A percentile compares a stretch with the other conserved stretches of the same genome.
phyloP scores from a whole-genome alignment of 1,140 invertebrate species.

The Aleiodes sp. region DNA sequence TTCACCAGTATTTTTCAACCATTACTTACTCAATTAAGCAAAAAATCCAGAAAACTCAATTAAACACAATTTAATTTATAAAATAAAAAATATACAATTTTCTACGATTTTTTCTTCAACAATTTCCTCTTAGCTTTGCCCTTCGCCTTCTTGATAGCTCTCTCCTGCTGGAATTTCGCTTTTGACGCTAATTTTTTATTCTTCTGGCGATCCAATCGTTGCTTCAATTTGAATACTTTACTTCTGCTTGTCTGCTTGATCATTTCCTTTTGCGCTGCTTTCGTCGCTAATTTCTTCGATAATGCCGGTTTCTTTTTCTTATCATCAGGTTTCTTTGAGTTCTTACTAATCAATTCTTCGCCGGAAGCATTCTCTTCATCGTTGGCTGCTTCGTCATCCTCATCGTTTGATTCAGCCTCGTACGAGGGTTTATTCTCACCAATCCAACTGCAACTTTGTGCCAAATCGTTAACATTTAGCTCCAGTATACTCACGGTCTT shows the following conservation, averaged over 20 bases:
- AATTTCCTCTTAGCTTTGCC: slow-evolving; percentile 20
- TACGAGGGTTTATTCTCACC: slow-evolving; percentile 72
- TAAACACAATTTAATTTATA: too few relatives aligned
- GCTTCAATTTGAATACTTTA: slow-evolving; percentile 78
- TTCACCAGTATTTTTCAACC: too few relatives aligned
- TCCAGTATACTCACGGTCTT: slow-evolving; percentile 80
- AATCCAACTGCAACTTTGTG: slow-evolving; percentile 74
- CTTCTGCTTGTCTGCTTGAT: slow-evolving; percentile 76
- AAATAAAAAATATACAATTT: neutral
- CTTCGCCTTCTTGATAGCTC: slow-evolving; percentile 19
- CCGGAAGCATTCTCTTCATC: slow-evolving; percentile 65
- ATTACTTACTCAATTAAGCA: too few relatives aligned
- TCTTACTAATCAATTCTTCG: slow-evolving; percentile 65
- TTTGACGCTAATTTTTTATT: slow-evolving; percentile 43
- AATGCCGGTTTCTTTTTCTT: slow-evolving; percentile 40
- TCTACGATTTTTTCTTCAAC: neutral
- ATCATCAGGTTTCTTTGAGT: slow-evolving; percentile 29
- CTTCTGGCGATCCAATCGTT: slow-evolving; percentile 68
- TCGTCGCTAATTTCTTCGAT: slow-evolving; percentile 73
- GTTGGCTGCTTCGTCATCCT: slow-evolving; percentile 53
- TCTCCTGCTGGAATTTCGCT: slow-evolving; percentile 26
- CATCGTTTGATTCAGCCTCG: slow-evolving; percentile 59
- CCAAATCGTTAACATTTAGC: slow-evolving; percentile 72
- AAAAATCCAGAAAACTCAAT: too few relatives aligned
- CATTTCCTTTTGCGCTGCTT: slow-evolving; percentile 73